phyloP scores from a whole-genome alignment of 2,797 vertebrate genomes.

The Huso huso region DNA sequence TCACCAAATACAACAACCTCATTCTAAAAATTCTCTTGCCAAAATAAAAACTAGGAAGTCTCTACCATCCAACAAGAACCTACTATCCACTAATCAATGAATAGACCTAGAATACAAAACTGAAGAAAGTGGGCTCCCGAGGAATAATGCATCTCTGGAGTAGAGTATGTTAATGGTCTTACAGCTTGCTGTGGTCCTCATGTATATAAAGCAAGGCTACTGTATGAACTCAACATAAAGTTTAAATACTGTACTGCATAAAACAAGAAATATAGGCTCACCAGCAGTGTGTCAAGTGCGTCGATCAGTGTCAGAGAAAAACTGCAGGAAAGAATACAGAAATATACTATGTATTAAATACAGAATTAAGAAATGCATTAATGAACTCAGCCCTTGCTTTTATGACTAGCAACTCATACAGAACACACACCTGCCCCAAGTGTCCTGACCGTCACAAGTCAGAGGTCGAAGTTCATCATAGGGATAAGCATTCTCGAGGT shows the following conservation, averaged over 20 bases:
- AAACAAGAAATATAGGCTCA: constrained; percentile 43
- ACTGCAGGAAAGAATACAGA: constrained; percentile 43
- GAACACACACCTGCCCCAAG: constrained; percentile 84
- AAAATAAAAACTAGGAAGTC: too few species aligned
- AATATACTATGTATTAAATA: background rate
- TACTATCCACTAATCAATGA: too few species aligned
- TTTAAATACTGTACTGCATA: too few species aligned
- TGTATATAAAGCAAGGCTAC: too few species aligned
- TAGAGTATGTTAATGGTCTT: too few species aligned
- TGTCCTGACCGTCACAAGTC: constrained; percentile 93
- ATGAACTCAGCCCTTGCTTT: background rate
- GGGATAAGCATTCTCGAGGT: constrained; percentile 87
- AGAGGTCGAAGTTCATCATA: constrained; percentile 92
- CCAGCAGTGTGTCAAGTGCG: constrained; percentile 87
- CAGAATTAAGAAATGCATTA: background rate
- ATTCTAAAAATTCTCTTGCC: too few species aligned
- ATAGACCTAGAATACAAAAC: too few species aligned
- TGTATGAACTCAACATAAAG: too few species aligned
- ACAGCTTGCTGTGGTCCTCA: too few species aligned
- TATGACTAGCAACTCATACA: background rate
- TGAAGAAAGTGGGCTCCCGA: too few species aligned
- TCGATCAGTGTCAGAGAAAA: constrained; percentile 92
- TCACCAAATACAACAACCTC: background rate
- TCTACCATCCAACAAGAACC: too few species aligned
- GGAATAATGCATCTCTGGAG: too few species aligned